Evolutionary conservation across 2,888 invertebrate genomes (phyloP), one percentile per base, ranked within the genome.

Genomic region (Cremastinae sp.): DNA sequence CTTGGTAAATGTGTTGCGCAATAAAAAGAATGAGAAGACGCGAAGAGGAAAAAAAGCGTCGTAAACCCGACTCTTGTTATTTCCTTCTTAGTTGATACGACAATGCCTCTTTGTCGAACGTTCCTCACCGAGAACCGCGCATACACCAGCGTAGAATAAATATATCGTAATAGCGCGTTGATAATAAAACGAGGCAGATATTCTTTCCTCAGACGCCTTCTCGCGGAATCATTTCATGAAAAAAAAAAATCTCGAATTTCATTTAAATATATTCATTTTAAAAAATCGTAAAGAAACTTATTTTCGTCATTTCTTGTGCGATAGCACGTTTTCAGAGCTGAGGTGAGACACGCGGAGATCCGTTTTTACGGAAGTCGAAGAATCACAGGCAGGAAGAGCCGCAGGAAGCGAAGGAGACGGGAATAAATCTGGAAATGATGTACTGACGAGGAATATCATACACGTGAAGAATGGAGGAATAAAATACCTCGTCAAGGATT

Each of bases 1-100:
- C 47, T 39, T 16, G 41, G 39, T 39, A 53, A 64, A 64, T 64
- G 18, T 37, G 35, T 75, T 75, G 41, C 70, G 70, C 18, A 75
- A 75, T 53, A 14, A 61, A 12, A 39, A 14, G 35, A 51, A 37
- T 28, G 5, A 14, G 14, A 12, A 43, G 53, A 53, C 28, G 28
- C 28, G 2, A 5, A 28, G 28, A 28, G 28, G 43, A 39, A 61
- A 68, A 56, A 55, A 65, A 18, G 55, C 43, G 37, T 16, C 45
- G 65, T 35, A 59, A 69, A 16, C 39, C 14, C 59, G 28, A 41
- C 37, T 22, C 55, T 28, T 59, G 45, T 65, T 59, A 55, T 65
- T 56, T 43, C n/a, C 14, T 65, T 58, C 62, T 9, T 47, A 41
- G 39, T 22, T 74, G 43, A 74, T 69, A 66, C 51, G 58, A 56